These are phyloP conservation scores for Enteromius thamalakanensis DNA, from an alignment of 2,797 vertebrate genomes.

Conservation along the genomic window DNA sequence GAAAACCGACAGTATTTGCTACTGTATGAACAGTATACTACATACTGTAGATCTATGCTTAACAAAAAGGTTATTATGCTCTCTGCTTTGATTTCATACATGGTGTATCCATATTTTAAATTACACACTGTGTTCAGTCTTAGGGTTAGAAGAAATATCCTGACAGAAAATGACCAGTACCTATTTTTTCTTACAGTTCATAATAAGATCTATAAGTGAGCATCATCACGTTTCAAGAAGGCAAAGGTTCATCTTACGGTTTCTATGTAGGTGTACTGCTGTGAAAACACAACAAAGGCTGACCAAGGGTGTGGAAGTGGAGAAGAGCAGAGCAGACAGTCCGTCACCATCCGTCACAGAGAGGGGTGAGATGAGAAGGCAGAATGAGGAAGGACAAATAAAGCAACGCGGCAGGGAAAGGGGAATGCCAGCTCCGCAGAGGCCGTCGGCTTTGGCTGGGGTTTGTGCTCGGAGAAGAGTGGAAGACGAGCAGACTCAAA, in stretches of 20 bases:
- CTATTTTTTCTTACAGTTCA: neutral
- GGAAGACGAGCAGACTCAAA: slow-evolving; percentile 80
- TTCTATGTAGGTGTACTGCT: slow-evolving; percentile 30
- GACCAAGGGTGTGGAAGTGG: slow-evolving; percentile 44
- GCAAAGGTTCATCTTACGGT: slow-evolving; percentile 7
- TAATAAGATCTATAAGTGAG: neutral
- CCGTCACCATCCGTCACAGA: slow-evolving; percentile 79
- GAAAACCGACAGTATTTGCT: neutral
- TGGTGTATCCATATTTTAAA: neutral
- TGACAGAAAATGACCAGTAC: neutral
- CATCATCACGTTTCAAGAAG: slow-evolving; percentile 16
- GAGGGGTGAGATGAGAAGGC: slow-evolving; percentile 75
- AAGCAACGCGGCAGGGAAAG: slow-evolving; percentile 63
- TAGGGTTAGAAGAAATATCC: neutral
- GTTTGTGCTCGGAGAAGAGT: slow-evolving; percentile 79
- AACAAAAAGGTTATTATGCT: neutral
- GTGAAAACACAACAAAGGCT: slow-evolving; percentile 32
- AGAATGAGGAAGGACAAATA: slow-evolving; percentile 65
- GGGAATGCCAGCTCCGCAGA: slow-evolving; percentile 65
- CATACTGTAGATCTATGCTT: neutral
- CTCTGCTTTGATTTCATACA: neutral
- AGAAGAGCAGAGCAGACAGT: slow-evolving; percentile 75
- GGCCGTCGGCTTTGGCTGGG: slow-evolving; percentile 75
- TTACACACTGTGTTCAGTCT: neutral
- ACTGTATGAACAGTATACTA: neutral